Conservation (phyloP, 2,888 invertebrate genomes). For the Drosophila pegasa region DNA sequence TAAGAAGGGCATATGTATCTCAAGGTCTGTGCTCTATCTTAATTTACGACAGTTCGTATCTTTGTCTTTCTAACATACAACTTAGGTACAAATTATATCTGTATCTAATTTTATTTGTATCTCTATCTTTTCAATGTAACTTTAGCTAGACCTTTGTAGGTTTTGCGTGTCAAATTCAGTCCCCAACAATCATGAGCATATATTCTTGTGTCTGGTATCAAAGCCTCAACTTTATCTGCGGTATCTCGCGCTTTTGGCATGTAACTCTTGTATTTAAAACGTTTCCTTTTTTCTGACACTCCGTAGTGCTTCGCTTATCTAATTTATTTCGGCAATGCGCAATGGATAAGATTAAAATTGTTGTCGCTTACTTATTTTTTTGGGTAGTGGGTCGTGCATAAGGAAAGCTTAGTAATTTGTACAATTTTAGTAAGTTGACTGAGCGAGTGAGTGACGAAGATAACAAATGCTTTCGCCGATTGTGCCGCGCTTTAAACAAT, state of each 20-base stretch:
- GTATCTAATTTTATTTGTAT: neutral
- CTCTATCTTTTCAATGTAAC: neutral
- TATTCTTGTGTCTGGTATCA: neutral
- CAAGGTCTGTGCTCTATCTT: too few species aligned
- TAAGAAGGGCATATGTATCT: neutral
- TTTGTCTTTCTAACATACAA: too few species aligned
- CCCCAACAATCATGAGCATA: neutral
- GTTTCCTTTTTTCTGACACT: neutral
- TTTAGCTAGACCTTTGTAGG: neutral
- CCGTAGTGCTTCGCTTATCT: neutral
- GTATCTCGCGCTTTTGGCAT: neutral
- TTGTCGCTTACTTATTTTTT: neutral
- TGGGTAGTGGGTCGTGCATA: neutral
- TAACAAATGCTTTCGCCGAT: neutral
- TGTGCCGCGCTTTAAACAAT: neutral
- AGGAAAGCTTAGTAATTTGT: conserved; percentile 43
- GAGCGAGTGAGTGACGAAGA: neutral
- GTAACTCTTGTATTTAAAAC: neutral
- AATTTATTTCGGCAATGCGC: neutral
- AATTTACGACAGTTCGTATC: neutral
- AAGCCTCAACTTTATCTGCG: neutral
- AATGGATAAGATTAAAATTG: conserved; percentile 7
- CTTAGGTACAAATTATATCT: neutral
- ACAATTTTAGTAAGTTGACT: conserved; percentile 63
- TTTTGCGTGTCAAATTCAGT: neutral